Percentiles rank a stretch among this genome's conserved stretches.
These are phyloP conservation scores for Noctua comes DNA, from an alignment of 2,888 invertebrate genomes.

Conservation along the genomic window DNA sequence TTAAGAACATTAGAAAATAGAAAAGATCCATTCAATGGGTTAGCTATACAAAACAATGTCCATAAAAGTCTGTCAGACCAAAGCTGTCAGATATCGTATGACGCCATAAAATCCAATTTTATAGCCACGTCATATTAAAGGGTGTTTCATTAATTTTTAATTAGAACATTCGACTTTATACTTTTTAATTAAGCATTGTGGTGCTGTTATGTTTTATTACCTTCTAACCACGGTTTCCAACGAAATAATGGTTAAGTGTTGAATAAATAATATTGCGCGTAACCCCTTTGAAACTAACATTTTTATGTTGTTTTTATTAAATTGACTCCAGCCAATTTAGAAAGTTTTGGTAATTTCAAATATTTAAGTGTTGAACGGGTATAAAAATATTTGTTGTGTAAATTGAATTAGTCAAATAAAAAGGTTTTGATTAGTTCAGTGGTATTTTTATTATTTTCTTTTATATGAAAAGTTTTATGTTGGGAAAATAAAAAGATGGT, in stretches of 20 bases:
- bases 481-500: slow-evolving; percentile 23
- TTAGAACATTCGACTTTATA: slow-evolving; percentile 65
- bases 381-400: slow-evolving; percentile 42
- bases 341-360: slow-evolving; percentile 51
- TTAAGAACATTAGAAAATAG: background rate
- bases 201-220: slow-evolving; percentile 66
- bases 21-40: background rate
- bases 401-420: slow-evolving; percentile 50
- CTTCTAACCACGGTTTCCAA: slow-evolving; percentile 52
- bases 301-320: slow-evolving; percentile 59
- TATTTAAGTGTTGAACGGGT: slow-evolving; percentile 31
- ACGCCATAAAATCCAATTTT: slow-evolving; percentile 64
- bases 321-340: slow-evolving; percentile 45
- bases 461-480: slow-evolving; percentile 30
- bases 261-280: slow-evolving; percentile 55
- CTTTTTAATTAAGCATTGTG: slow-evolving; percentile 72
- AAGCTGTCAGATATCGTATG: slow-evolving; percentile 54
- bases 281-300: slow-evolving; percentile 39
- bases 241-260: slow-evolving; percentile 51
- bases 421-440: slow-evolving; percentile 41
- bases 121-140: slow-evolving; percentile 56
- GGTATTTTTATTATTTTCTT: slow-evolving; percentile 53
- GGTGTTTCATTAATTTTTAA: slow-evolving; percentile 69
- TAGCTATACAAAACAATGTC: background rate
- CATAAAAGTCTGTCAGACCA: slow-evolving; percentile 24